A percentile compares a stretch with the other conserved stretches of the same genome.
These are phyloP conservation scores for Lithophane semibrunnea DNA, from an alignment of 2,888 invertebrate genomes.

Conservation along the genomic window DNA sequence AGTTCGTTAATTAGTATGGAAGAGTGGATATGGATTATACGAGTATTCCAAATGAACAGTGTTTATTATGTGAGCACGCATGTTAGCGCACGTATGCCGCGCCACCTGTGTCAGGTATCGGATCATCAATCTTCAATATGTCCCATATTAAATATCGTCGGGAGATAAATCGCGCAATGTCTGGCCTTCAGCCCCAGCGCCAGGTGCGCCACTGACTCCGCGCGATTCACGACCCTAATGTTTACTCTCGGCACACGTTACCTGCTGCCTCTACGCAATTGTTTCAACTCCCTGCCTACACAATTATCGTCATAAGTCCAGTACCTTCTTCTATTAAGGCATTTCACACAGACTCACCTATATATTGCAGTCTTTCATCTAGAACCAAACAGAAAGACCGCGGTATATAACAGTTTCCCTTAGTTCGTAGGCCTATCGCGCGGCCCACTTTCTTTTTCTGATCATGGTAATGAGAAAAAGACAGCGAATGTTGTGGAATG, in stretches of 20 bases:
- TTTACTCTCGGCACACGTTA: neutral
- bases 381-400: too few relatives aligned
- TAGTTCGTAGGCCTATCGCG: too few relatives aligned
- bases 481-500: too few relatives aligned
- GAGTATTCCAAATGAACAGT: neutral
- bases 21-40: neutral
- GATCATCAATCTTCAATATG: slow-evolving; percentile 55
- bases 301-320: neutral
- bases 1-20: neutral
- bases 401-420: too few relatives aligned
- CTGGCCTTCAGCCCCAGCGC: neutral
- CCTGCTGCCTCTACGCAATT: neutral
- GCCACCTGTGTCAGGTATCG: slow-evolving; percentile 28
- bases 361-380: too few relatives aligned
- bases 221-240: neutral
- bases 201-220: neutral
- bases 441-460: too few relatives aligned
- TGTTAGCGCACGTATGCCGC: neutral
- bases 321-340: too few relatives aligned
- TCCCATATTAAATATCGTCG: slow-evolving; percentile 43
- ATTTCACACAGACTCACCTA: too few relatives aligned
- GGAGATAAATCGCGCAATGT: slow-evolving; percentile 40
- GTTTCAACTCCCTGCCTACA: neutral
- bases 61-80: neutral
- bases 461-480: too few relatives aligned